A percentile compares a stretch with the other conserved stretches of the same genome.
Evolutionary conservation across 2,113 vertebrate species (phyloP).

Genomic region (Uropsilus gracilis): DNA sequence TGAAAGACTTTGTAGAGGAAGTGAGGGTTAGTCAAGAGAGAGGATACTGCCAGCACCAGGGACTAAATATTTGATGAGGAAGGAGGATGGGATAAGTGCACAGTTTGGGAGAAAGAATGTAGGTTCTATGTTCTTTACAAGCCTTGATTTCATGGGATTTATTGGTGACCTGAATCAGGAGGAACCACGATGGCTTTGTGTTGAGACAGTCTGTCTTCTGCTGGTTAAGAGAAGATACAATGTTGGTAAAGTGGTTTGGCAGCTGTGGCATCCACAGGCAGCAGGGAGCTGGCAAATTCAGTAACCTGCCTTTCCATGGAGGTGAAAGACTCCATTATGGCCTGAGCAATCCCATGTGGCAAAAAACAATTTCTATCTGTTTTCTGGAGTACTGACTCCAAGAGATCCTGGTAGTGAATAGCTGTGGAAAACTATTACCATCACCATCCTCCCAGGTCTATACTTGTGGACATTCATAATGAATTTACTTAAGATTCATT

Average conservation of each 20-base stretch:
- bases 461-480: not conserved
- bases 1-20: no score
- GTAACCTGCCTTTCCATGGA: not conserved
- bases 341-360: not conserved
- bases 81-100: not conserved
- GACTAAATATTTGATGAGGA: not conserved
- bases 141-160: not conserved
- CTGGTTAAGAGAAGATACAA: not conserved
- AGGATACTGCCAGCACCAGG: accelerated
- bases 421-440: not conserved
- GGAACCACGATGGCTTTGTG: not conserved
- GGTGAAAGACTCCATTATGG: not conserved
- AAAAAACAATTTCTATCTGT: no score
- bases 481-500: slow-evolving; percentile 5
- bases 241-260: accelerated
- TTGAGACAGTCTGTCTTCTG: not conserved
- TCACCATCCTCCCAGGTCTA: not conserved
- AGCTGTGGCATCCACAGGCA: not conserved
- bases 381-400: no score
- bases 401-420: not conserved
- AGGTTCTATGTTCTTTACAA: not conserved
- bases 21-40: not conserved
- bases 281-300: not conserved
- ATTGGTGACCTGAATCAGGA: not conserved
- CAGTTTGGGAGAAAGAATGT: not conserved